Evolutionary conservation across 2,113 vertebrate species (phyloP).

Genomic region (Cyphomyrus discorhynchus): DNA sequence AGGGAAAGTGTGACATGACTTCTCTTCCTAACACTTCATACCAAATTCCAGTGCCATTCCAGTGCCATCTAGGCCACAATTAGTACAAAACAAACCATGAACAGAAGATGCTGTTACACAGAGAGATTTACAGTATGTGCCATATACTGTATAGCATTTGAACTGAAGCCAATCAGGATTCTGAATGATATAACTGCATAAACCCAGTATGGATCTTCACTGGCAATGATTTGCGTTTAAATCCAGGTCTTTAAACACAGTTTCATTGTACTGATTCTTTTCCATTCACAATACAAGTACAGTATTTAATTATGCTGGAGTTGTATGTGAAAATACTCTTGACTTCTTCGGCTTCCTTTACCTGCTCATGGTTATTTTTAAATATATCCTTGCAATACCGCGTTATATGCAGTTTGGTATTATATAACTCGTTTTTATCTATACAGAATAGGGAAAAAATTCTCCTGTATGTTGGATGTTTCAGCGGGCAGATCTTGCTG

Average conservation of each 20-base stretch:
- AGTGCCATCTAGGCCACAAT: background rate
- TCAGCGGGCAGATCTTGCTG: background rate
- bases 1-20: background rate
- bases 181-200: background rate
- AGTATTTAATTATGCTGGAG: background rate
- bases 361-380: background rate
- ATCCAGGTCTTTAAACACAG: background rate
- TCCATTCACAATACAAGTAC: background rate
- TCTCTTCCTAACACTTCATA: background rate
- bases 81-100: background rate
- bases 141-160: background rate
- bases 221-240: background rate
- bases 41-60: background rate
- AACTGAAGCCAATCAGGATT: background rate
- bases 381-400: background rate
- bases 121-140: background rate
- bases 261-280: background rate
- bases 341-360: background rate
- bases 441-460: background rate
- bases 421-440: background rate
- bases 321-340: background rate
- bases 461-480: background rate
- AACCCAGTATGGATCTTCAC: background rate
- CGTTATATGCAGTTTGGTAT: background rate
- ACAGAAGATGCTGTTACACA: background rate